Evolutionary conservation across 2,113 vertebrate species (phyloP), one percentile per base, ranked within the genome.

Genomic region (Myiozetetes cayanensis): DNA sequence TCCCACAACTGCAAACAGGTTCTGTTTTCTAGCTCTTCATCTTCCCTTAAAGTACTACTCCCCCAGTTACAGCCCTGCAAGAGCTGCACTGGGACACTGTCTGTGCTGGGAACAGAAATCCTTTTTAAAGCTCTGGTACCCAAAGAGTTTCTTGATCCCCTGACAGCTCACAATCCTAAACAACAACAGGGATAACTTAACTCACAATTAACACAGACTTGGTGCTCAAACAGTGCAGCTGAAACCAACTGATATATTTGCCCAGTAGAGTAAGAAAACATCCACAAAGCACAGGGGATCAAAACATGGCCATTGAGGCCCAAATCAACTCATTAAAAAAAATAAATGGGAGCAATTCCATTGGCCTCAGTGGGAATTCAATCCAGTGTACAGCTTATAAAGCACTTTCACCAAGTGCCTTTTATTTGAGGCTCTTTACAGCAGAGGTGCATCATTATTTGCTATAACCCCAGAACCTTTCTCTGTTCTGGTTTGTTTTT

Each of bases 271-370:
- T 44, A 70, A 88, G 63, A 74, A 87, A 84, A 75, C 47, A 65
- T 47, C 33, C 79, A 39, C 53, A 88, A 66, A 83, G 79, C 43
- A 80, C 79, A 90, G 35, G 33, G 43, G 71, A 95, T 59, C 43
- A 88, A 70, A 77, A 50, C 0, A 1, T 35, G 82, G 30, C 72
- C 67, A 6, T 2, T 1, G 6, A 74, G 44, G 41, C 82, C 61
- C 78, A 86, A 76, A 93, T 41, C 47, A 68, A 25, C 74, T 96
- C 53, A 80, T 95, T 93, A 87, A 95, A 85, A 90, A 47, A 85
- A 93, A 83, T 30, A 71, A 94, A 94, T 70, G 82, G 75, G 46
- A 81, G 31, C 72, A 92, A 88, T 84, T 93, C 87, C 68, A 46
- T 7, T 14, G 47, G 76, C 21, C 77, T 92, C 52, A 20, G 27